Conservation (phyloP, 2,797 vertebrate genomes). For the Rhynchotus rufescens region DNA sequence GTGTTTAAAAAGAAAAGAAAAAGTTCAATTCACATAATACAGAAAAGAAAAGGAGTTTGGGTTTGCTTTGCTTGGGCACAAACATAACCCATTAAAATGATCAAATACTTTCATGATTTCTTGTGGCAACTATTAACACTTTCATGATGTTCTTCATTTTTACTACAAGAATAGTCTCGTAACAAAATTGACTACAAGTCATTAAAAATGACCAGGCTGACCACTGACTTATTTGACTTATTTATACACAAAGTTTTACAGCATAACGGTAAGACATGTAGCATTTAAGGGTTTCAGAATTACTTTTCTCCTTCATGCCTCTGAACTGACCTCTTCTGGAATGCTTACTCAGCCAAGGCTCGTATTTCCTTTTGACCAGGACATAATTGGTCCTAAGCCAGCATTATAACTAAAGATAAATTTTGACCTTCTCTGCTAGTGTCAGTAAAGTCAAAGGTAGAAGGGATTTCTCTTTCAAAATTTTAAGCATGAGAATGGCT, state of each 20-base stretch:
- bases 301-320: background rate
- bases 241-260: background rate
- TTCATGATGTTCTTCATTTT: background rate
- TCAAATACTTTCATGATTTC: background rate
- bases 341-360: conserved; percentile 36
- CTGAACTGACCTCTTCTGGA: conserved; percentile 41
- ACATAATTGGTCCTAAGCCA: conserved; percentile 40
- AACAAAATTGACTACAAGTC: background rate
- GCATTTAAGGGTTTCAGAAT: background rate
- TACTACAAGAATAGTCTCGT: background rate
- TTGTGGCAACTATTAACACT: background rate
- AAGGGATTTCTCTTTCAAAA: background rate
- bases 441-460: background rate
- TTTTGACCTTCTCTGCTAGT: background rate
- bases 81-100: background rate
- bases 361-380: conserved; percentile 51
- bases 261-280: background rate
- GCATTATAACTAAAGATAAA: background rate
- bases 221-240: background rate
- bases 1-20: background rate
- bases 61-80: background rate
- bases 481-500: background rate
- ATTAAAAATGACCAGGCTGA: background rate
- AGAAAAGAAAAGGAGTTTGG: rapidly evolving
- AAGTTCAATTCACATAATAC: rapidly evolving